Evolutionary conservation across 2,113 vertebrate species (phyloP).

Genomic region (Ceyx cyanopectus): DNA sequence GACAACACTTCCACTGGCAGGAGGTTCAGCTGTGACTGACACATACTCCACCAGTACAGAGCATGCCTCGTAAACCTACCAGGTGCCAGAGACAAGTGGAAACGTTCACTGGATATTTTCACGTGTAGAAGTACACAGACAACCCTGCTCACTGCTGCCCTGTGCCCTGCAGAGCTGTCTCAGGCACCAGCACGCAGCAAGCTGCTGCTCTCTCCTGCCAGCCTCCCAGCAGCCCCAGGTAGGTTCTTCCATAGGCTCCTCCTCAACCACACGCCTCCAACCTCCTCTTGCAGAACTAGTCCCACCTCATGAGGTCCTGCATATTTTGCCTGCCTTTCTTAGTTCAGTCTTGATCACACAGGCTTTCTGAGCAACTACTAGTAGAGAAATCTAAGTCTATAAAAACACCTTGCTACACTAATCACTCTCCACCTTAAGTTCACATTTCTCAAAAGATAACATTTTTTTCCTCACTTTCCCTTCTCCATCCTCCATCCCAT

Average conservation of each 20-base stretch:
- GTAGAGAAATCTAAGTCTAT: not conserved
- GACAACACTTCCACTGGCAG: not conserved
- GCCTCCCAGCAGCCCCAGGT: not conserved
- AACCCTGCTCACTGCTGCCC: fast-evolving
- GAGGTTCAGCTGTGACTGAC: not conserved
- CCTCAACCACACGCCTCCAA: not conserved
- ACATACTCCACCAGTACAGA: not conserved
- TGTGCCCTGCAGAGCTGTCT: not conserved
- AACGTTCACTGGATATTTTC: not conserved
- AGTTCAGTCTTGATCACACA: not conserved
- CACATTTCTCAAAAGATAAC: not conserved
- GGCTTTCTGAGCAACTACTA: not conserved
- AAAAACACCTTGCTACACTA: not conserved
- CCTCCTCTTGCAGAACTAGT: not conserved
- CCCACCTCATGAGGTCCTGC: not conserved
- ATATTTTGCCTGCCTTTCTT: not conserved
- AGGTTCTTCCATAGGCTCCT: not conserved
- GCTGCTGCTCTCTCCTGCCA: not conserved
- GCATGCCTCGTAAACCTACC: not conserved
- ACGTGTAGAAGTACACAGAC: not conserved
- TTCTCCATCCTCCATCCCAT: not conserved
- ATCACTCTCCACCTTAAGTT: not conserved
- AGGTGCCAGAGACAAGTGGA: not conserved
- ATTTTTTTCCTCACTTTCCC: not conserved
- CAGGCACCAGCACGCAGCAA: fast-evolving